phyloP scores from a whole-genome alignment of 2,113 vertebrate genomes.

The Catagonus wagneri region DNA sequence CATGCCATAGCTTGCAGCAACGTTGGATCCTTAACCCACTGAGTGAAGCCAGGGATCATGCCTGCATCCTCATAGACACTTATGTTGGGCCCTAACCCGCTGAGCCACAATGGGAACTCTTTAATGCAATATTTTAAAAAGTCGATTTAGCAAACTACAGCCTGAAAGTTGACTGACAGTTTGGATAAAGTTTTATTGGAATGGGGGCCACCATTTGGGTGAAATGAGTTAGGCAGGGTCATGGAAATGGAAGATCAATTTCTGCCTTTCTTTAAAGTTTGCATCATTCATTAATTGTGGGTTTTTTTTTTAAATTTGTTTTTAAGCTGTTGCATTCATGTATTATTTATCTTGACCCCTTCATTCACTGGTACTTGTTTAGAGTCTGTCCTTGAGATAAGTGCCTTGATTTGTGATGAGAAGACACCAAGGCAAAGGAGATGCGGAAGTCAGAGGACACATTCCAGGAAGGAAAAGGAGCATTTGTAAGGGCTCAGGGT shows the following conservation, averaged over 20 bases:
- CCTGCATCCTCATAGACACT: no score
- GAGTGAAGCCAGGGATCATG: no score
- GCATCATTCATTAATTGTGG: background rate
- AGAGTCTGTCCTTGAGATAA: background rate
- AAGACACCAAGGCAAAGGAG: background rate
- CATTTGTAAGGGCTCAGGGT: background rate
- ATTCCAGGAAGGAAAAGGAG: background rate
- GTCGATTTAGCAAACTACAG: background rate
- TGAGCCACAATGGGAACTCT: no score
- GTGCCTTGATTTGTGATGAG: background rate
- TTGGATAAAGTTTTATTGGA: background rate
- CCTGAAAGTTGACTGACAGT: background rate
- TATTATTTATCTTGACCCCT: background rate
- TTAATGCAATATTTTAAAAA: background rate
- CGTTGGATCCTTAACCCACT: no score
- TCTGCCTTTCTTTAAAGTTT: background rate
- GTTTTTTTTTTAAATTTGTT: background rate
- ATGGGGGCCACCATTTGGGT: background rate
- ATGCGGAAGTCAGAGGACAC: background rate
- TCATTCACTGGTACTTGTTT: background rate
- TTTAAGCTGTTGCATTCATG: background rate
- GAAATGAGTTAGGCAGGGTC: background rate
- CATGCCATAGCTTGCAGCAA: no score
- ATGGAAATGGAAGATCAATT: background rate
- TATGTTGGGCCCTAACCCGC: no score